Base-by-base conservation (phyloP, 1,140 invertebrate genomes). In the Megalopta genalis region DNA sequence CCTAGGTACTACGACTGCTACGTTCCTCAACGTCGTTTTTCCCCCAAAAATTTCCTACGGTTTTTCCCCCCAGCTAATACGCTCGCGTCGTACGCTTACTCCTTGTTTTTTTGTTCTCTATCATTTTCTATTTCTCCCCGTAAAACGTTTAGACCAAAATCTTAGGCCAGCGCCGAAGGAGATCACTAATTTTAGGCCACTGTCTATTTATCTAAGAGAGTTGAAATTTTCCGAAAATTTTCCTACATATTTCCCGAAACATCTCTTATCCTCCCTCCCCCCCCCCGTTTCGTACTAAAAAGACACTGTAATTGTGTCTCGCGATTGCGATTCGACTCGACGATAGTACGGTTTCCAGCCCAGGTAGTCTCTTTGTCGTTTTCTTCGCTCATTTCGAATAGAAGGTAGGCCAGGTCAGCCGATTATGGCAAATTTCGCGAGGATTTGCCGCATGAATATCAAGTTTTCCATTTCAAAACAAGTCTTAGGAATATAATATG, bases 351-450 rank as follows among this genome's bases (percentile, higher is more conserved):
- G 60, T 25, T 39, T 54, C 46, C 69, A 52, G 32, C 37, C 42
- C 1, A 25, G 10, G 14, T 10, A 37, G 1, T 71, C 57, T 52
- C 62, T 52, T 42, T 68, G n/a, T 18, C 16, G 10, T 57, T 3
- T 67, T 46, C 57, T 37, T 69, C 39, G 70, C 76, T 73, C 39
- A 23, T 14, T 65, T 32, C n/a, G n/a, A 63, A 69, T 82, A 81
- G 84, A 83, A 80, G 71, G 74, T 89, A 89, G 86, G 80, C 84
- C 85, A 74, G 82, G 68, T 46, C 83, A 66, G 74, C 83, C 81
- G 59, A 85, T 83, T 9, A 10, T 66, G 72, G 60, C 85, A 80
- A 80, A 67, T 80, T 27, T 18, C 23, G 9, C 62, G 23, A 78
- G 57, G 5, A 74, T 63, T 70, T 63, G 18, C 42, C 49, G 59